Percentiles rank a stretch among this genome's conserved stretches.
phyloP scores from a whole-genome alignment of 2,113 vertebrate genomes.

The Syrrhaptes paradoxus region DNA sequence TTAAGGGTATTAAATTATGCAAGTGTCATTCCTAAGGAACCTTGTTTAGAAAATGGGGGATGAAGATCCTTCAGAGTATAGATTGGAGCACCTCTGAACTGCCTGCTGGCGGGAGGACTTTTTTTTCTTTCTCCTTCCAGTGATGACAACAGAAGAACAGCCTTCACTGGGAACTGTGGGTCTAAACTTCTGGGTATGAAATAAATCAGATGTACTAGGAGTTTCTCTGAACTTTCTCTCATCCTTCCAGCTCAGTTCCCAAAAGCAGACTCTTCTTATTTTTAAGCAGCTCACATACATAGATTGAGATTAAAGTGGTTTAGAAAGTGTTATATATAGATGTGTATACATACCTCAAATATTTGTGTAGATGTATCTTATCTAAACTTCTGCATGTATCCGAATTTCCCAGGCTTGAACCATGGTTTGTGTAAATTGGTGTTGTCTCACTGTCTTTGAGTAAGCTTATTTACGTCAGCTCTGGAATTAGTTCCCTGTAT shows the following conservation, averaged over 20 bases:
- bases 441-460: constrained; percentile 45
- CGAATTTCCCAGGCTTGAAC: constrained; percentile 53
- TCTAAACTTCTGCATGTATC: constrained; percentile 22
- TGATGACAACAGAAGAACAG: background rate
- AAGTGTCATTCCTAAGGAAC: background rate
- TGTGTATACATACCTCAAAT: constrained; percentile 53
- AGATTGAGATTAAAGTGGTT: constrained; percentile 24
- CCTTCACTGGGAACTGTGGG: background rate
- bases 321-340: constrained; percentile 53
- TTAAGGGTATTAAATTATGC: background rate
- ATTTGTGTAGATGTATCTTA: constrained; percentile 56
- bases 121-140: background rate
- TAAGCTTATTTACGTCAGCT: constrained; percentile 53
- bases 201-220: background rate
- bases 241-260: background rate
- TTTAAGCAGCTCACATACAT: background rate
- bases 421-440: constrained; percentile 26
- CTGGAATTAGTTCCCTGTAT: constrained; percentile 40
- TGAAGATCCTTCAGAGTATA: background rate
- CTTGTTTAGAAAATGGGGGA: background rate
- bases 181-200: background rate
- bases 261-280: background rate
- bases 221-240: background rate
- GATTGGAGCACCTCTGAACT: background rate
- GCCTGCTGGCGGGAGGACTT: background rate